Conservation (phyloP, 2,113 vertebrate genomes). For the Echinops telfairi region DNA sequence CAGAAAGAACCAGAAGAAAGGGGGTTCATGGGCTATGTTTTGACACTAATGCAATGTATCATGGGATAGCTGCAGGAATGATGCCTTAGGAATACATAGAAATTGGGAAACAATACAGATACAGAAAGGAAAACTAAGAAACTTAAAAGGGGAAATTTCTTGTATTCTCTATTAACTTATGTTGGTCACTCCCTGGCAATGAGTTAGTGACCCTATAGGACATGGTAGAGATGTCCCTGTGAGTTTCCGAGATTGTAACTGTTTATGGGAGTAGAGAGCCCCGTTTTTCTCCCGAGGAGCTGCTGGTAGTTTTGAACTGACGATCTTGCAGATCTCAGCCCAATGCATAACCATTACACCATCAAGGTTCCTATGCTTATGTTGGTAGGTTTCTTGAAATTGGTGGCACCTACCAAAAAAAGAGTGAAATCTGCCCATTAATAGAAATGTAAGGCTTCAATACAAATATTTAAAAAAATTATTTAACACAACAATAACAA, state of each 20-base stretch:
- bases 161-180: background rate
- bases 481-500: background rate
- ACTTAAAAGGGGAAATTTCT: conserved; percentile 36
- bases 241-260: too few species aligned
- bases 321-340: too few species aligned
- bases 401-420: background rate
- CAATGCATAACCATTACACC: too few species aligned
- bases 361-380: too few species aligned
- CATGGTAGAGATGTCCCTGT: too few species aligned
- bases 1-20: background rate
- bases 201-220: too few species aligned
- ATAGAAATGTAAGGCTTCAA: conserved; percentile 47
- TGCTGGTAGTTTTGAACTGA: too few species aligned
- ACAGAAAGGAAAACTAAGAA: conserved; percentile 33
- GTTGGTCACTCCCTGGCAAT: too few species aligned
- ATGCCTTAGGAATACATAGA: conserved; percentile 42
- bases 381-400: background rate
- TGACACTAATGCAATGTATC: background rate
- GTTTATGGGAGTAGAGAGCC: too few species aligned
- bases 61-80: background rate
- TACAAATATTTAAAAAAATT: background rate
- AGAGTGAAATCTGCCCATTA: background rate
- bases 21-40: background rate
- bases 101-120: conserved; percentile 34
- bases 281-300: too few species aligned